Conservation (phyloP, 1,140 invertebrate species). For the Drosophila asahinai region DNA sequence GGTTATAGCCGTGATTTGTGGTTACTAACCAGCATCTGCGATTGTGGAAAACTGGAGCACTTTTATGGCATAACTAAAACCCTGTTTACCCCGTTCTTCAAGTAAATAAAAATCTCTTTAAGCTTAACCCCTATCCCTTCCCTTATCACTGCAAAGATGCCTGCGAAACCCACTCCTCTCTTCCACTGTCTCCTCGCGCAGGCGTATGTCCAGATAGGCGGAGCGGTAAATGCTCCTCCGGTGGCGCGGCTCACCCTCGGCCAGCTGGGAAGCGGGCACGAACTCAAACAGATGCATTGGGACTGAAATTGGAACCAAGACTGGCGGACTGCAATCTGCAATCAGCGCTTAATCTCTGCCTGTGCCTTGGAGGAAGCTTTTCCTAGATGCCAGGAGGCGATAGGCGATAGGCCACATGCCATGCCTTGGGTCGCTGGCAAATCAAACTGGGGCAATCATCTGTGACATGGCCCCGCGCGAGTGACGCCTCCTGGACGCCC, state of each 20-base stretch:
- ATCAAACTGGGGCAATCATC: conserved; percentile 69
- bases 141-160: not conserved
- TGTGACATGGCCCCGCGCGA: conserved; percentile 28
- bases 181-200: conserved; percentile 34
- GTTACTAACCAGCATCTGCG: no score
- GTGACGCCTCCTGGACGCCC: conserved; percentile 12
- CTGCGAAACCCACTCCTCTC: conserved; percentile 1
- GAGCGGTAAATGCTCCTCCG: conserved; percentile 74
- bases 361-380: not conserved
- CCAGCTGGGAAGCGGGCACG: conserved; percentile 69
- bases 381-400: conserved; percentile 30
- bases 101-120: no score
- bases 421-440: conserved; percentile 32
- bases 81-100: no score
- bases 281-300: conserved; percentile 80
- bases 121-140: not conserved
- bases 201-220: conserved; percentile 71
- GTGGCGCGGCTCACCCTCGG: conserved; percentile 41
- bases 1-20: no score
- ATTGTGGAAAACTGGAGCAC: no score
- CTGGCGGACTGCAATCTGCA: conserved; percentile 22
- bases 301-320: conserved; percentile 9
- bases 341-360: conserved; percentile 12
- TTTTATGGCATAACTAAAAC: not conserved
- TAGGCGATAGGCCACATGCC: conserved; percentile 42